phyloP scores from a whole-genome alignment of 2,797 vertebrate species.

The Coreius guichenoti region DNA sequence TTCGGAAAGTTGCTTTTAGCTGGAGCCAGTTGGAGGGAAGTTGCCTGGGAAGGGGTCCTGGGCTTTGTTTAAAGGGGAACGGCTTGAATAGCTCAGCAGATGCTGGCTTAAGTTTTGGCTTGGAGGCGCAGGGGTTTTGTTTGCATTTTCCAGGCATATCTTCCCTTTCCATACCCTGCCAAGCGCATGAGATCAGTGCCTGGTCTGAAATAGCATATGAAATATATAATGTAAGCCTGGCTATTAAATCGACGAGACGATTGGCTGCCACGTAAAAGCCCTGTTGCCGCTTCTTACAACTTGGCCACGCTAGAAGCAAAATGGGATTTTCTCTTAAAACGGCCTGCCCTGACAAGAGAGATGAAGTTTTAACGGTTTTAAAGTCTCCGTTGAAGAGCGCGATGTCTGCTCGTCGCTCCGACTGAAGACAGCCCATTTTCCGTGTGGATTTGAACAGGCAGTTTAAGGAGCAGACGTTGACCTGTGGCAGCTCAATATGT shows the following conservation, averaged over 20 bases:
- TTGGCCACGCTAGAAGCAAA: conserved; percentile 44
- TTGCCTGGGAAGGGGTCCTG: conserved; percentile 65
- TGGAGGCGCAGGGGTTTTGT: conserved; percentile 61
- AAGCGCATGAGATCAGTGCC: conserved; percentile 78
- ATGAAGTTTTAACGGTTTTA: conserved; percentile 43
- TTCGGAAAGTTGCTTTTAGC: conserved; percentile 68
- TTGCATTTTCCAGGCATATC: conserved; percentile 76
- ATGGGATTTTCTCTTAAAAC: conserved; percentile 57
- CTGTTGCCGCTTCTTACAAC: conserved; percentile 63
- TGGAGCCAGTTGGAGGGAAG: conserved; percentile 73
- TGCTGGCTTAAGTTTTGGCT: conserved; percentile 74
- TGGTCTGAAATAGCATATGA: conserved; percentile 77
- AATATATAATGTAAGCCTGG: conserved; percentile 72
- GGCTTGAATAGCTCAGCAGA: conserved; percentile 73
- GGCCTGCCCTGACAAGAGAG: conserved; percentile 41
- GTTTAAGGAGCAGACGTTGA: conserved; percentile 44
- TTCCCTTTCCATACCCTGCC: conserved; percentile 70
- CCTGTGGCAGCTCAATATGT: conserved; percentile 39
- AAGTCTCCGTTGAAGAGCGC: background rate
- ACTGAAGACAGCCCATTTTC: conserved; percentile 37
- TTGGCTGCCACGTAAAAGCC: conserved; percentile 70
- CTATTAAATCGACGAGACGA: conserved; percentile 70
- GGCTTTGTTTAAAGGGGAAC: conserved; percentile 61
- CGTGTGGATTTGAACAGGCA: conserved; percentile 24
- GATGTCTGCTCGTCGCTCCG: background rate